Conservation (phyloP, 2,113 vertebrate genomes). For the Agapornis roseicollis region DNA sequence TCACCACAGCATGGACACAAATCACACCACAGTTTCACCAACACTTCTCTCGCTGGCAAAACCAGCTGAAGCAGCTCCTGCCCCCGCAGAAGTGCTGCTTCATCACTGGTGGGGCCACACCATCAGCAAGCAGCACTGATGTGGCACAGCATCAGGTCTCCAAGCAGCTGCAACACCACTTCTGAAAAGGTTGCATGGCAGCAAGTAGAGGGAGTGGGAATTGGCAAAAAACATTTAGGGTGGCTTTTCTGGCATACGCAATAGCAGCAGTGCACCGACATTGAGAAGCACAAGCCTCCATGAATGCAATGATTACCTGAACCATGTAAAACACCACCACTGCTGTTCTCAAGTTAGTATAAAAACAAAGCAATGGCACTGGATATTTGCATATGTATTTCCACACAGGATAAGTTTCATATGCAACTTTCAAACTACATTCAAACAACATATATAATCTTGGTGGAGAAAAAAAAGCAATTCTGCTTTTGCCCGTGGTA, state of each 20-base stretch:
- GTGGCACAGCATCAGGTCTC: neutral
- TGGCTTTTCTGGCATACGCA: neutral
- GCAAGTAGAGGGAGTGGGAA: neutral
- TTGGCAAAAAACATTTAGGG: neutral
- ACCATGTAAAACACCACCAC: neutral
- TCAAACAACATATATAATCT: neutral
- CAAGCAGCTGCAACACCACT: neutral
- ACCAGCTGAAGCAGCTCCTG: neutral
- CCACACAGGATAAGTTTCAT: neutral
- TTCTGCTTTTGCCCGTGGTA: neutral
- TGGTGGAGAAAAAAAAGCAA: neutral
- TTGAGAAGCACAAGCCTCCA: neutral
- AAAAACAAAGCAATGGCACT: fast-evolving
- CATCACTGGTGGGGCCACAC: neutral
- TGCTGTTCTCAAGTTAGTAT: neutral
- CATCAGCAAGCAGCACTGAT: neutral
- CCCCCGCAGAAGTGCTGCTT: fast-evolving
- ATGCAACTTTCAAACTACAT: neutral
- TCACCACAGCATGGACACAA: neutral
- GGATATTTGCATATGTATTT: neutral
- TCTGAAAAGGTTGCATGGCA: neutral
- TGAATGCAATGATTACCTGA: neutral
- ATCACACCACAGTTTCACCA: fast-evolving
- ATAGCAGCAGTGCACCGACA: neutral
- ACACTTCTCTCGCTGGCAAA: neutral